These are phyloP conservation scores for Pterois miles DNA, from an alignment of 2,797 vertebrate genomes.

Conservation along the genomic window DNA sequence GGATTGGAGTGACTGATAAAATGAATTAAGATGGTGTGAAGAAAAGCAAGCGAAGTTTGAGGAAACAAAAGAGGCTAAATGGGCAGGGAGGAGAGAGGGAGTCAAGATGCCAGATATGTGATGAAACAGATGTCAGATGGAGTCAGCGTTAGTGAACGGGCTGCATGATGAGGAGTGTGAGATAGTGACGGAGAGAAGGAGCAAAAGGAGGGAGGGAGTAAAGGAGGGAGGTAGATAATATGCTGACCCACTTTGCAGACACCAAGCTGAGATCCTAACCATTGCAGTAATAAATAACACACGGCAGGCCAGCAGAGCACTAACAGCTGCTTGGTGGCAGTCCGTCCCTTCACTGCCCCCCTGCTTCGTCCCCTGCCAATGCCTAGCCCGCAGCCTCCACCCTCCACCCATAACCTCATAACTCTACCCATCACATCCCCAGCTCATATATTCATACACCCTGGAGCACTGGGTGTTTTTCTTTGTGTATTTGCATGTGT, in stretches of 20 bases:
- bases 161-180: conserved; percentile 50
- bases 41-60: conserved; percentile 33
- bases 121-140: conserved; percentile 47
- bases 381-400: conserved; percentile 38
- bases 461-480: conserved; percentile 4
- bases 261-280: conserved; percentile 78
- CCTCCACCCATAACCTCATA: conserved; percentile 47
- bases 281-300: conserved; percentile 84
- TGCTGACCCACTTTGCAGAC: conserved; percentile 84
- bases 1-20: conserved; percentile 26
- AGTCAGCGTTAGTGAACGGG: conserved; percentile 45
- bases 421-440: conserved; percentile 37
- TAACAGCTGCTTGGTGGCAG: conserved; percentile 81
- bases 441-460: conserved; percentile 24
- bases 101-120: conserved; percentile 12
- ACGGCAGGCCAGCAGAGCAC: conserved; percentile 70
- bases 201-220: conserved; percentile 26
- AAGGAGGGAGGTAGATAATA: conserved; percentile 66
- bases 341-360: conserved; percentile 40
- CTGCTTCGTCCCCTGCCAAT: conserved; percentile 24
- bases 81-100: conserved; percentile 7
- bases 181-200: conserved; percentile 50
- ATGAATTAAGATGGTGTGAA: conserved; percentile 20
- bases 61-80: conserved; percentile 36
- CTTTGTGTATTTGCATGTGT: conserved; percentile 36